Conservation (phyloP, 1,140 invertebrate species). For the Pomacea maculata region DNA sequence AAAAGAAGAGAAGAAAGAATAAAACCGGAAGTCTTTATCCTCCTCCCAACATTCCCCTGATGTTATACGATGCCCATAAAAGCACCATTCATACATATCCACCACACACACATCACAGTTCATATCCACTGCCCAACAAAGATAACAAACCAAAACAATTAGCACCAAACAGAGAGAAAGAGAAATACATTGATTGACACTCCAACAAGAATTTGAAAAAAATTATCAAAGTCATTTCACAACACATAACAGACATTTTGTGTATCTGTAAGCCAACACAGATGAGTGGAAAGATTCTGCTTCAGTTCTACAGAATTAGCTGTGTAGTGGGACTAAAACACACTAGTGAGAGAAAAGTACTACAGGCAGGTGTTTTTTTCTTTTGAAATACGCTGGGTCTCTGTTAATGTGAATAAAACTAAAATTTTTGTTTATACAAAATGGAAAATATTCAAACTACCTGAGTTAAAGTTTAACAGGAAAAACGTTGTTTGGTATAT, state of each 20-base stretch:
- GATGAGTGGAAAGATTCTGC: not conserved
- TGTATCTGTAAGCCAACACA: not conserved
- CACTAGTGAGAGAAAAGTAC: too few relatives aligned
- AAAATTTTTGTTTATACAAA: not conserved
- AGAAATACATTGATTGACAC: not conserved
- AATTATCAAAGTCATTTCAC: not conserved
- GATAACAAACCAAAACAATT: too few relatives aligned
- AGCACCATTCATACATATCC: too few relatives aligned
- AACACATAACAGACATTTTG: not conserved
- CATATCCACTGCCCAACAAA: too few relatives aligned
- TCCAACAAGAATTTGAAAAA: not conserved
- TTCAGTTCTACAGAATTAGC: not conserved
- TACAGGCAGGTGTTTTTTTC: too few relatives aligned
- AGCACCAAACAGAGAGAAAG: too few relatives aligned
- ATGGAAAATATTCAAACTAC: too few relatives aligned
- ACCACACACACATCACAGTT: too few relatives aligned
- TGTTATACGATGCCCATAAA: not conserved
- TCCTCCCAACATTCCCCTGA: not conserved
- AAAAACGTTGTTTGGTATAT: not conserved
- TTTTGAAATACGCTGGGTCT: too few relatives aligned
- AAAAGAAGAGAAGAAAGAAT: too few relatives aligned
- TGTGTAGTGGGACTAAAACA: too few relatives aligned
- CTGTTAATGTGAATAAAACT: not conserved
- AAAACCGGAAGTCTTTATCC: not conserved
- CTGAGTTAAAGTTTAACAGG: too few relatives aligned